Percentiles rank a stretch among this genome's conserved stretches.
phyloP scores from a whole-genome alignment of 2,888 invertebrate species.

The Notocelia uddmanniana region DNA sequence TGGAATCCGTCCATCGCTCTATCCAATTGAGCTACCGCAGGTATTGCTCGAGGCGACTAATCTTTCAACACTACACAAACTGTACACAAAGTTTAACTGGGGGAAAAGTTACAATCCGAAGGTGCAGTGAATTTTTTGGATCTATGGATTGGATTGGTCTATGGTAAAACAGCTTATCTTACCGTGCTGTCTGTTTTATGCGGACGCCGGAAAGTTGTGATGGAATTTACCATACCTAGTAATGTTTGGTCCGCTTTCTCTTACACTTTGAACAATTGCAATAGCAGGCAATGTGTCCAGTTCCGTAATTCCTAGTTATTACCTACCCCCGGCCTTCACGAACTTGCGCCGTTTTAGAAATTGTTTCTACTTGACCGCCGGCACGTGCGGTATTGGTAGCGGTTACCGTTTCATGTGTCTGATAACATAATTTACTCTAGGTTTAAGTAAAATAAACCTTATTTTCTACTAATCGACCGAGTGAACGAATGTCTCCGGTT shows the following conservation, averaged over 20 bases:
- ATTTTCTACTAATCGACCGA: too few relatives aligned
- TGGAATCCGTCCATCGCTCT: too few relatives aligned
- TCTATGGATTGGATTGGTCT: neutral
- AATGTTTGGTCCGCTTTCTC: constrained; percentile 26
- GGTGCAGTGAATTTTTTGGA: too few relatives aligned
- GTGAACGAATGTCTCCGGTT: too few relatives aligned
- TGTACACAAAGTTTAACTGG: too few relatives aligned
- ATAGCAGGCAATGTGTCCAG: constrained; percentile 63
- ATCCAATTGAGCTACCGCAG: too few relatives aligned
- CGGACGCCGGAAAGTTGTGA: neutral
- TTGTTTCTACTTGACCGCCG: constrained; percentile 69
- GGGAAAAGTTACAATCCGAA: too few relatives aligned
- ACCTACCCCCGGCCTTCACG: constrained; percentile 83
- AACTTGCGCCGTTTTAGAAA: constrained; percentile 75
- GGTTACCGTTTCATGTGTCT: constrained; percentile 21
- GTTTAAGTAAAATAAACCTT: neutral
- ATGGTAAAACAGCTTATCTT: neutral
- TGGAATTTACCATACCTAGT: neutral
- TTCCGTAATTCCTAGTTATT: constrained; percentile 78
- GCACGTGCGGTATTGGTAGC: constrained; percentile 75
- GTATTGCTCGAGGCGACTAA: too few relatives aligned
- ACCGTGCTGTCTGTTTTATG: neutral
- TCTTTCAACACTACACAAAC: too few relatives aligned
- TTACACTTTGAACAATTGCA: constrained; percentile 24
- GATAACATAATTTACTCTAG: constrained; percentile 30